Conservation (phyloP, 1,140 invertebrate species). For the Drosophila sturtevanti region DNA sequence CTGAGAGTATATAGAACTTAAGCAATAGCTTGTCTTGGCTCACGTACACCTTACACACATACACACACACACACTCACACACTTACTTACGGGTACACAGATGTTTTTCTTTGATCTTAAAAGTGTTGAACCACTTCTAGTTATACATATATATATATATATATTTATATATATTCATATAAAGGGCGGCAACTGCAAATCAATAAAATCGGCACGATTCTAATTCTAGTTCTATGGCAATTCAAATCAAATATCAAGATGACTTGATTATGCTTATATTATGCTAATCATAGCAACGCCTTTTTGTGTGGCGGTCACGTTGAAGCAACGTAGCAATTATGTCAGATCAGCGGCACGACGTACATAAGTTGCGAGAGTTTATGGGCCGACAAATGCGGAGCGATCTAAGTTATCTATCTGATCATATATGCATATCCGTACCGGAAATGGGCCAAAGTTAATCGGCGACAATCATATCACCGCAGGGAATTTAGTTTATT, state of each 20-base stretch:
- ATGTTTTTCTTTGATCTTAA: slow-evolving; percentile 5
- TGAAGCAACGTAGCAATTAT: slow-evolving; percentile 12
- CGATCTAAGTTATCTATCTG: background rate
- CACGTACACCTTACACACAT: background rate
- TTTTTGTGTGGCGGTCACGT: background rate
- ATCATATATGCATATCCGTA: slow-evolving; percentile 21
- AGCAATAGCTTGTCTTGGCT: background rate
- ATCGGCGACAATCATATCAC: background rate
- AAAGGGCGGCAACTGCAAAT: slow-evolving; percentile 2
- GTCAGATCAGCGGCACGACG: slow-evolving; percentile 19
- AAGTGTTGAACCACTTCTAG: background rate
- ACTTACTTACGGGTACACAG: background rate
- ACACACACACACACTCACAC: background rate
- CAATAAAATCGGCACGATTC: background rate
- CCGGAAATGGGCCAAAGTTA: slow-evolving; percentile 16
- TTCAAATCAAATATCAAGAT: slow-evolving; percentile 6
- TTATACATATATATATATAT: background rate
- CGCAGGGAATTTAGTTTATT: background rate
- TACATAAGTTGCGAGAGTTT: slow-evolving; percentile 23
- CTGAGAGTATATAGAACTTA: background rate
- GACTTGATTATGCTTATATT: slow-evolving; percentile 14
- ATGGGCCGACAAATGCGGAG: slow-evolving; percentile 18
- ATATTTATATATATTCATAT: no score
- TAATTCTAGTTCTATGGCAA: background rate
- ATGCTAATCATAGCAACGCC: slow-evolving; percentile 14